Percentiles rank a stretch among this genome's conserved stretches.
These are phyloP conservation scores for Cyclargus thomasi DNA, from an alignment of 1,140 invertebrate genomes.

Conservation along the genomic window DNA sequence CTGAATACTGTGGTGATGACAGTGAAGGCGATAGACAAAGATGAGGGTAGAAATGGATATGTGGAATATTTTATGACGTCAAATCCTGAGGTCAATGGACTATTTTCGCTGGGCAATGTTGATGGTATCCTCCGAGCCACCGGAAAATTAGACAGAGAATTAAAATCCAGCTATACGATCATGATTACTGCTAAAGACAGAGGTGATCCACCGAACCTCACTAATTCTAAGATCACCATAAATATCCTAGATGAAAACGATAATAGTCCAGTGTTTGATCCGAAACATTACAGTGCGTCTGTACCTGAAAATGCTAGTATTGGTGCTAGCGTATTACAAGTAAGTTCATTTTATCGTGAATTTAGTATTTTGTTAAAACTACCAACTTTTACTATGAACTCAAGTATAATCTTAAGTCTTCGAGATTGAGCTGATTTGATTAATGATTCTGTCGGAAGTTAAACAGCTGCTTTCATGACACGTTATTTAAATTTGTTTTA, in stretches of 20 bases:
- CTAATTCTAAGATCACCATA: conserved; percentile 82
- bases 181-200: conserved; percentile 90
- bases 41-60: conserved; percentile 95
- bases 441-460: too few relatives aligned
- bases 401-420: too few relatives aligned
- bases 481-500: too few relatives aligned
- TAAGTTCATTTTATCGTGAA: conserved; percentile 42
- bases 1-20: conserved; percentile 92
- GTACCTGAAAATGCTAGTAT: conserved; percentile 95
- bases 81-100: conserved; percentile 74
- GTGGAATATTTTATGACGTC: conserved; percentile 88
- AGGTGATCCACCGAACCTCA: conserved; percentile 87
- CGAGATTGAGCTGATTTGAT: too few relatives aligned
- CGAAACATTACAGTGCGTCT: conserved; percentile 89
- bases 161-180: conserved; percentile 86
- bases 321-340: conserved; percentile 91
- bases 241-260: conserved; percentile 94
- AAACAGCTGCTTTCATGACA: too few relatives aligned
- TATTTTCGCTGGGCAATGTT: conserved; percentile 89
- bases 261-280: conserved; percentile 93
- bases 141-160: conserved; percentile 89
- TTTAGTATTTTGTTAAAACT: too few relatives aligned
- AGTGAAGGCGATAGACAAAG: conserved; percentile 92
- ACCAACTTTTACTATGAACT: too few relatives aligned
- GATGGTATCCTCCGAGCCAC: conserved; percentile 91